These are phyloP conservation scores for Drosophila carrolli DNA, from an alignment of 1,140 invertebrate species.

Conservation along the genomic window DNA sequence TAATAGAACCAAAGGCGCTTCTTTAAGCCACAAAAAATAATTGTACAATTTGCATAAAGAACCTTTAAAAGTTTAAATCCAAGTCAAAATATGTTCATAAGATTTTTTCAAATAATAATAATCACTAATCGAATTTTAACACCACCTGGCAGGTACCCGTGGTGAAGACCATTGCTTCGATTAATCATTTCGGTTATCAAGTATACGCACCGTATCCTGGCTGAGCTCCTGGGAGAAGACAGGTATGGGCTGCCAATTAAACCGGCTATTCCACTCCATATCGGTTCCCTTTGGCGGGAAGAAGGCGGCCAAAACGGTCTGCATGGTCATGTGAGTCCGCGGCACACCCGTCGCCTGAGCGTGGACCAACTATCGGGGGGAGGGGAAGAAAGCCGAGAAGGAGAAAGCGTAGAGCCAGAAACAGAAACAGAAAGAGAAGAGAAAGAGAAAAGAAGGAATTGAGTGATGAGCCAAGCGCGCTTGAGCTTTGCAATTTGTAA, in stretches of 20 bases:
- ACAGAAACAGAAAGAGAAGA: constrained; percentile 8
- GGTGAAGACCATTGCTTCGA: neutral
- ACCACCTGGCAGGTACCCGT: neutral
- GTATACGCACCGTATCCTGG: constrained; percentile 87
- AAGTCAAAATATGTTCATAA: no score
- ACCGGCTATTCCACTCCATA: constrained; percentile 87
- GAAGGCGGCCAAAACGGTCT: constrained; percentile 89
- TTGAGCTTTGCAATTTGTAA: constrained; percentile 80
- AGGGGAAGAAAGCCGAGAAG: constrained; percentile 6
- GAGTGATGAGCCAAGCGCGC: constrained; percentile 75
- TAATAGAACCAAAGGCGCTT: no score
- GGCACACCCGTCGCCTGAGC: constrained; percentile 90
- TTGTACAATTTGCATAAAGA: no score
- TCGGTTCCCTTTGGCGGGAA: constrained; percentile 87
- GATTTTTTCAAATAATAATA: neutral
- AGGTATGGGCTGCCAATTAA: constrained; percentile 92
- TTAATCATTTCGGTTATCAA: constrained; percentile 29
- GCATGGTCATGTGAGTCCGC: constrained; percentile 90
- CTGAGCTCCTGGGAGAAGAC: constrained; percentile 87
- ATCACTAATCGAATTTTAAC: neutral
- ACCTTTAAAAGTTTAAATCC: no score
- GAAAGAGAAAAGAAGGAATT: constrained; percentile 58
- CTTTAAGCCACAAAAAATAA: no score
- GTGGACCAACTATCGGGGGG: constrained; percentile 85
- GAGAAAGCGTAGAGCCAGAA: constrained; percentile 12